Percentiles rank a stretch among this genome's conserved stretches.
These are phyloP conservation scores for Chloroceryle inda DNA, from an alignment of 2,797 vertebrate genomes.

Conservation along the genomic window DNA sequence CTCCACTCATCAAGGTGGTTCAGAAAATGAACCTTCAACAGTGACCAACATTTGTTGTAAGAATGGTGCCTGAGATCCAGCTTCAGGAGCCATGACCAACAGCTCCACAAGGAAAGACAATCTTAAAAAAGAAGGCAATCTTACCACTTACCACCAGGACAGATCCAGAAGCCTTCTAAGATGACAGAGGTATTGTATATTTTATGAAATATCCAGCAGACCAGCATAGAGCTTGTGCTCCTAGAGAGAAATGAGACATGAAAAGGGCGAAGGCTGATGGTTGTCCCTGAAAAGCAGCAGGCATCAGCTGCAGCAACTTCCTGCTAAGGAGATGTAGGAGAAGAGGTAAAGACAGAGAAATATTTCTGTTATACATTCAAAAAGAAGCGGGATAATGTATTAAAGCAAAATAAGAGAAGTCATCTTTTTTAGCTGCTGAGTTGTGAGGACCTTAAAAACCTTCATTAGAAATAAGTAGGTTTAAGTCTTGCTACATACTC, in stretches of 20 bases:
- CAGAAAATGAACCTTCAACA: neutral
- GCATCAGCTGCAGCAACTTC: neutral
- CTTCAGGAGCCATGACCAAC: neutral
- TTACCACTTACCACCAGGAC: neutral
- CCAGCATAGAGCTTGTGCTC: neutral
- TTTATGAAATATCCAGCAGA: neutral
- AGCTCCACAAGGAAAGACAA: neutral
- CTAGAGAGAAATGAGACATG: neutral
- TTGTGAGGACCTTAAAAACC: neutral
- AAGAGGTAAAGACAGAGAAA: neutral
- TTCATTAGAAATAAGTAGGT: neutral
- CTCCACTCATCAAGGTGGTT: neutral
- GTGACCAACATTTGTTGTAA: neutral
- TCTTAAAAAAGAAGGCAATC: accelerated
- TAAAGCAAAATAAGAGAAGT: neutral
- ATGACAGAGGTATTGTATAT: neutral
- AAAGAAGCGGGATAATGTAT: neutral
- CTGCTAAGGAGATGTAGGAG: neutral
- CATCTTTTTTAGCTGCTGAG: neutral
- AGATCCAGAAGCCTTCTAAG: neutral
- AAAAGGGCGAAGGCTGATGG: neutral
- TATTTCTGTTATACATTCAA: neutral
- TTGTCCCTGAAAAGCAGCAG: neutral
- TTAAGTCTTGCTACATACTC: neutral
- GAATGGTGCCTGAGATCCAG: accelerated